A percentile compares a stretch with the other conserved stretches of the same genome.
Conservation (phyloP, 2,797 vertebrate genomes). For the Pseudomugil tenellus region DNA sequence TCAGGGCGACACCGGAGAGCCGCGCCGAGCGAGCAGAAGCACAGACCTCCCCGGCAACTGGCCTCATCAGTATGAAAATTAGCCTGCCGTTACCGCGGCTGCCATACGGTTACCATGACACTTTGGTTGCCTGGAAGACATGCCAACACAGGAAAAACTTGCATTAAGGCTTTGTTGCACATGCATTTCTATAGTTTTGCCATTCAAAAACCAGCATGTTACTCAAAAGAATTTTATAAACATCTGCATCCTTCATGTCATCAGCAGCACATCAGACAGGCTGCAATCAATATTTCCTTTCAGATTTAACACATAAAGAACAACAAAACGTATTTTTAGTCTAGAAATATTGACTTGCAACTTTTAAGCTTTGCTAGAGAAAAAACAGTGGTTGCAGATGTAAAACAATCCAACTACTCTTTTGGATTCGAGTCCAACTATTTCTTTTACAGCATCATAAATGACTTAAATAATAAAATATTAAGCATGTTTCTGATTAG, state of each 20-base stretch:
- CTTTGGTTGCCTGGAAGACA: slow-evolving; percentile 52
- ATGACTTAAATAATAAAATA: background rate
- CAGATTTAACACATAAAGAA: too few relatives aligned
- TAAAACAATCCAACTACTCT: background rate
- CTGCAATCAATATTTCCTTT: background rate
- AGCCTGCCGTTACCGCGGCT: slow-evolving; percentile 62
- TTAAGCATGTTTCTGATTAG: background rate
- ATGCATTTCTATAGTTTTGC: background rate
- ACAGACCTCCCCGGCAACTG: slow-evolving; percentile 56
- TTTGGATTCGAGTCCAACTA: background rate
- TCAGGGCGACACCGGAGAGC: slow-evolving; percentile 69
- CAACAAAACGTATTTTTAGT: too few relatives aligned
- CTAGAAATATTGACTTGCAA: too few relatives aligned
- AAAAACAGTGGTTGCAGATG: background rate
- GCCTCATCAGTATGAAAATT: slow-evolving; percentile 79
- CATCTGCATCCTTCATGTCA: background rate
- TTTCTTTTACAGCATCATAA: slow-evolving; percentile 5
- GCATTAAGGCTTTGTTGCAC: too few relatives aligned
- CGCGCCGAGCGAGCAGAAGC: slow-evolving; percentile 37
- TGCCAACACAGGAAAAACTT: slow-evolving; percentile 30
- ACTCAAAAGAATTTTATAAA: background rate
- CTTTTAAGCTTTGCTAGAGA: too few relatives aligned
- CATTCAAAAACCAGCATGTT: background rate
- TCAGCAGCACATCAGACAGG: background rate
- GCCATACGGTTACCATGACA: slow-evolving; percentile 74